Evolutionary conservation across 2,113 vertebrate species (phyloP).

Genomic region (Pica pica): DNA sequence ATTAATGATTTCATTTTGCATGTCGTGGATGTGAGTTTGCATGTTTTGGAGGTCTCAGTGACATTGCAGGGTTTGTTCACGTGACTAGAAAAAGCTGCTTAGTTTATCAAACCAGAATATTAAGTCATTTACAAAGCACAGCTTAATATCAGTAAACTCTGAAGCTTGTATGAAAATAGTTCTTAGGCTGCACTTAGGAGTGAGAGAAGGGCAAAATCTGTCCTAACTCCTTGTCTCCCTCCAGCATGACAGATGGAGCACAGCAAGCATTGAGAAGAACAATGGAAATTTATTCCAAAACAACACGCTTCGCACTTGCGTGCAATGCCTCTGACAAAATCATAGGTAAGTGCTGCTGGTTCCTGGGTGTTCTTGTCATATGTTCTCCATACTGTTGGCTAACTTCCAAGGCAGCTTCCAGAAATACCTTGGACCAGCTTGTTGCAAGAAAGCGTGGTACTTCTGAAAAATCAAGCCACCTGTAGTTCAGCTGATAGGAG

Average conservation of each 20-base stretch:
- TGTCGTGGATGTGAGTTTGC: neutral
- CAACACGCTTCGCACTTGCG: conserved; percentile 92
- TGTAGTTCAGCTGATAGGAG: neutral
- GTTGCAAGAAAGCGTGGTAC: neutral
- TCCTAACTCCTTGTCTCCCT: neutral
- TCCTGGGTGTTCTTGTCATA: neutral
- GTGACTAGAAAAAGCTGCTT: neutral
- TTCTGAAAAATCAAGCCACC: neutral
- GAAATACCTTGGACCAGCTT: neutral
- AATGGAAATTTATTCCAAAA: conserved; percentile 99
- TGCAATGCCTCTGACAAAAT: conserved; percentile 97
- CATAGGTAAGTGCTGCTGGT: conserved; percentile 73
- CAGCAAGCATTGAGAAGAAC: conserved; percentile 95
- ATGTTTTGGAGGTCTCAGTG: neutral
- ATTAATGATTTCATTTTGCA: neutral
- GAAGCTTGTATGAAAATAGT: neutral
- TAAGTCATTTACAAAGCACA: neutral
- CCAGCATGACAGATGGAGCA: conserved; percentile 96
- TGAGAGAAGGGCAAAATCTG: neutral
- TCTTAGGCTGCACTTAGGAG: neutral
- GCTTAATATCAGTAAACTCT: neutral
- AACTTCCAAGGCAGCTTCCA: neutral
- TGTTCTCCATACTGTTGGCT: neutral
- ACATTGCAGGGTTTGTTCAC: neutral
- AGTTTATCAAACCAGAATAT: neutral